Percentiles rank a stretch among this genome's conserved stretches.
These are phyloP conservation scores for Ciconia maguari DNA, from an alignment of 2,113 vertebrate genomes.

Conservation along the genomic window DNA sequence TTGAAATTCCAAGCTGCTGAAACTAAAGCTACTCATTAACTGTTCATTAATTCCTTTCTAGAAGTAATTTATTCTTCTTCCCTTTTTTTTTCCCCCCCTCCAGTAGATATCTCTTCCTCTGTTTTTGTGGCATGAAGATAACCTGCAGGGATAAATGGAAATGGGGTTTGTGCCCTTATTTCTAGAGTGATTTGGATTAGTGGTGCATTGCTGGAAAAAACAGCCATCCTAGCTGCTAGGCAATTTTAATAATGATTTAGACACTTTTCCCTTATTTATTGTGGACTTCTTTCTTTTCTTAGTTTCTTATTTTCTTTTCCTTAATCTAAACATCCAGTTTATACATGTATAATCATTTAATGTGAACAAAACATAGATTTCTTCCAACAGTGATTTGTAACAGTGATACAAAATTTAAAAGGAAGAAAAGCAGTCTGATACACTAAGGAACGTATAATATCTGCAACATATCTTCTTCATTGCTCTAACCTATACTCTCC, in stretches of 20 bases:
- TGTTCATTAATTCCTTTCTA: constrained; percentile 8
- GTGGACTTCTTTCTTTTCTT: background rate
- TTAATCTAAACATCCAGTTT: background rate
- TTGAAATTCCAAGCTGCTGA: background rate
- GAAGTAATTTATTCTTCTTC: background rate
- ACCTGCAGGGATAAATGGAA: background rate
- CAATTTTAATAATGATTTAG: background rate
- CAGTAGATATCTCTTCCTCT: background rate
- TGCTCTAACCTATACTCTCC: background rate
- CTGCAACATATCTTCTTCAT: background rate
- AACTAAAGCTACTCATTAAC: background rate
- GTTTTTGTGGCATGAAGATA: background rate
- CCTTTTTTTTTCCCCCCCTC: rapidly evolving
- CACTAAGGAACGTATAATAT: background rate
- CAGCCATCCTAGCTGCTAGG: background rate
- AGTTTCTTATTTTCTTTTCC: background rate
- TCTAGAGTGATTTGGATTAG: background rate
- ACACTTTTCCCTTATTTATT: background rate
- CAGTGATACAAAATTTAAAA: background rate
- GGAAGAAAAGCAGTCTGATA: background rate
- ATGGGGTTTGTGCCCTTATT: constrained; percentile 1
- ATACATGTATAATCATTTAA: background rate
- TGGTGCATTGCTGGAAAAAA: background rate
- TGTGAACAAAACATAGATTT: background rate
- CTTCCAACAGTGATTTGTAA: background rate